A percentile compares a stretch with the other conserved stretches of the same genome.
These are phyloP conservation scores for Xiphophorus maculatus DNA, from an alignment of 2,113 vertebrate genomes.

Conservation along the genomic window DNA sequence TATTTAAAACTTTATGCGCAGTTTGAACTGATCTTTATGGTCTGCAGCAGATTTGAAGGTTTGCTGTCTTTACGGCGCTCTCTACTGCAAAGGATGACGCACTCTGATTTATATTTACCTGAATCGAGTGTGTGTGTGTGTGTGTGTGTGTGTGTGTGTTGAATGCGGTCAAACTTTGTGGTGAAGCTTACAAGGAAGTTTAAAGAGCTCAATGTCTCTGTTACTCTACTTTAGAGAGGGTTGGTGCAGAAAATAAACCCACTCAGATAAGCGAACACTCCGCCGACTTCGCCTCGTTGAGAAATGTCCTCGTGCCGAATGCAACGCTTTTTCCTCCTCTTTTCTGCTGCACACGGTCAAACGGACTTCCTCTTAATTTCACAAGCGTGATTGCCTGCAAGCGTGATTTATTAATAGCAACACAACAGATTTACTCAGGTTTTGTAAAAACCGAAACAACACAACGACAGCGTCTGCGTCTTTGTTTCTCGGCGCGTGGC, in stretches of 20 bases:
- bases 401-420: constrained; percentile 61
- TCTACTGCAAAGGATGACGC: constrained; percentile 1
- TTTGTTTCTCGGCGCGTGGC: constrained; percentile 26
- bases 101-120: background rate
- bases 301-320: background rate
- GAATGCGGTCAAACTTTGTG: constrained; percentile 26
- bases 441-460: no score
- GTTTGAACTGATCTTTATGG: background rate
- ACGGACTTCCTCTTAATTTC: constrained; percentile 35
- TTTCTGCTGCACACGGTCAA: no score
- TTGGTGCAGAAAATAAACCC: background rate
- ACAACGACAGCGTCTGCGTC: background rate
- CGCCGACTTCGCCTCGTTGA: background rate
- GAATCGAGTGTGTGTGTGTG: constrained; percentile 6
- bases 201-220: constrained; percentile 3
- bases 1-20: background rate
- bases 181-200: constrained; percentile 28
- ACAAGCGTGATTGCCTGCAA: background rate
- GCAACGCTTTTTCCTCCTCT: no score
- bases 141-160: constrained; percentile 4
- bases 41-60: constrained; percentile 5
- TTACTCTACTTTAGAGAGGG: background rate
- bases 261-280: background rate
- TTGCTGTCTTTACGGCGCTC: constrained; percentile 15
- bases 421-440: constrained; percentile 13